Percentiles rank a stretch among this genome's conserved stretches.
Conservation (phyloP, 1,140 invertebrate genomes). For the Gonatopus flavifemur region DNA sequence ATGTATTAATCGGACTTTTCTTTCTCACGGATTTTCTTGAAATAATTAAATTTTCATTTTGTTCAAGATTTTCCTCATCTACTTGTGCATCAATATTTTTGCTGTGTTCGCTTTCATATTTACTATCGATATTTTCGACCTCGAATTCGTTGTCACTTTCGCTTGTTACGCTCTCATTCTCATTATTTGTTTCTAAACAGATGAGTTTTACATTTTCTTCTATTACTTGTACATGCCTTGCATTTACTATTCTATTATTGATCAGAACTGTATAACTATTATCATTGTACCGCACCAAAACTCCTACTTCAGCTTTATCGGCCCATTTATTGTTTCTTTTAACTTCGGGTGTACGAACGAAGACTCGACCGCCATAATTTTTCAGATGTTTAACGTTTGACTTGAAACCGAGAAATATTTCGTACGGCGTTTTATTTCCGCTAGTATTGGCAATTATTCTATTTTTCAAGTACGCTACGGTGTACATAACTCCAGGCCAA, state of each 20-base stretch:
- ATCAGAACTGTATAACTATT: slow-evolving; percentile 12
- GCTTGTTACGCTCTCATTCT: too few relatives aligned
- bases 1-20: slow-evolving; percentile 24
- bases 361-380: slow-evolving; percentile 9
- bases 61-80: slow-evolving; percentile 13
- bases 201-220: slow-evolving; percentile 13
- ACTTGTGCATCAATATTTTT: too few relatives aligned
- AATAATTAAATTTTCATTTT: slow-evolving; percentile 16
- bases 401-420: slow-evolving; percentile 40
- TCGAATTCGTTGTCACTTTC: too few relatives aligned
- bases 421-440: slow-evolving; percentile 44
- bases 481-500: slow-evolving; percentile 35
- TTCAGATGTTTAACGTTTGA: slow-evolving; percentile 38
- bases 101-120: not conserved
- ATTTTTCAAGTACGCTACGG: slow-evolving; percentile 35
- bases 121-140: not conserved
- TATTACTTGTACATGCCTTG: slow-evolving; percentile 15
- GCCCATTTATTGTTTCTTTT: slow-evolving; percentile 29
- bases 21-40: slow-evolving; percentile 5
- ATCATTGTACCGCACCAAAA: not conserved
- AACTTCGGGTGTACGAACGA: not conserved
- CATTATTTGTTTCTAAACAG: not conserved
- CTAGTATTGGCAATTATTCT: slow-evolving; percentile 39
- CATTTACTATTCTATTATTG: slow-evolving; percentile 13
- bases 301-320: slow-evolving; percentile 29